These are phyloP conservation scores for Pocillopora verrucosa DNA, from an alignment of 64 coral and sea anemone genomes.

Conservation along the genomic window DNA sequence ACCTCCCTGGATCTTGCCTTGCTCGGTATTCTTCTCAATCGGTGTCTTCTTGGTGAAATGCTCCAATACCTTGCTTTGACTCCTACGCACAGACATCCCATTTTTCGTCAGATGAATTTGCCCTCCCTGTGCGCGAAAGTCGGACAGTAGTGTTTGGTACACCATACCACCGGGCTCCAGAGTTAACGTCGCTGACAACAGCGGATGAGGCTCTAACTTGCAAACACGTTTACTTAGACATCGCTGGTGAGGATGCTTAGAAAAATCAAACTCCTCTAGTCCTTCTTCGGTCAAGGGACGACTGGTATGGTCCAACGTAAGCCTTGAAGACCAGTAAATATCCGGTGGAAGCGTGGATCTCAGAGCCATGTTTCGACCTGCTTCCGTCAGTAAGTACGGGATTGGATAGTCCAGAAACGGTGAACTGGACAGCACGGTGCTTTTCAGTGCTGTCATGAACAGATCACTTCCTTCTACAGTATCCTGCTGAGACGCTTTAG, in stretches of 20 bases:
- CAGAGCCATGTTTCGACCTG: conserved; percentile 68
- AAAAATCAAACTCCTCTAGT: conserved; percentile 68
- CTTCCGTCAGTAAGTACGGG: conserved; percentile 74
- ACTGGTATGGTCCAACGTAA: not conserved
- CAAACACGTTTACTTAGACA: conserved; percentile 39
- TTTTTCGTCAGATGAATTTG: conserved; percentile 59
- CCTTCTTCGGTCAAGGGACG: conserved; percentile 63
- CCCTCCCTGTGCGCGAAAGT: conserved; percentile 89
- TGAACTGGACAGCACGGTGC: conserved; percentile 70
- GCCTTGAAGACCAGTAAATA: conserved; percentile 78
- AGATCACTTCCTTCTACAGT: conserved; percentile 20
- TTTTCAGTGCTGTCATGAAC: conserved; percentile 67
- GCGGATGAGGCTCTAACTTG: conserved; percentile 65
- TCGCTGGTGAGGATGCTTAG: conserved; percentile 13
- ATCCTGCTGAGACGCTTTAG: conserved; percentile 7
- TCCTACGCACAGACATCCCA: not conserved
- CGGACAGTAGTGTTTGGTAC: conserved; percentile 59
- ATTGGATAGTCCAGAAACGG: conserved; percentile 80
- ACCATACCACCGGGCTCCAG: conserved; percentile 44
- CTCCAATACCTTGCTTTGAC: not conserved
- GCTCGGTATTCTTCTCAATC: not conserved
- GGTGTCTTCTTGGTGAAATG: not conserved
- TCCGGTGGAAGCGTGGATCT: conserved; percentile 67
- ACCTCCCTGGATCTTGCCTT: not conserved
- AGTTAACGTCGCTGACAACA: conserved; percentile 57